Percentiles rank a stretch among this genome's conserved stretches.
Evolutionary conservation across 2,113 vertebrate species (phyloP).

Genomic region (Oreochromis niloticus): DNA sequence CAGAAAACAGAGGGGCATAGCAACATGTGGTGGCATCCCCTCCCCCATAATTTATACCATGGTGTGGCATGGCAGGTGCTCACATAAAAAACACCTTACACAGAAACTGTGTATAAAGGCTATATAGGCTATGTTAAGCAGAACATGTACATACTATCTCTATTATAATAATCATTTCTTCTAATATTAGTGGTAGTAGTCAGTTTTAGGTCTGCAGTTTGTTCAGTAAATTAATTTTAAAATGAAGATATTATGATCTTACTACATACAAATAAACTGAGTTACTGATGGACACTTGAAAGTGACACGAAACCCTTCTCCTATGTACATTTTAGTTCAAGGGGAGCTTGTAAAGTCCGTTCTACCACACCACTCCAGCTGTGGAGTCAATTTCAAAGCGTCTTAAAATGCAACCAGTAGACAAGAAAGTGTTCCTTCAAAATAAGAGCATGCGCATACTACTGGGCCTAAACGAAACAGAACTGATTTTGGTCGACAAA

Average conservation of each 20-base stretch:
- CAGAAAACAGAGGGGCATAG: not conserved
- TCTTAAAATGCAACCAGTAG: not conserved
- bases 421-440: not conserved
- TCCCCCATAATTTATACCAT: not conserved
- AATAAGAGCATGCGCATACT: not conserved
- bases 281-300: not conserved
- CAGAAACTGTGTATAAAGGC: not conserved
- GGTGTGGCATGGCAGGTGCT: not conserved
- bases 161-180: not conserved
- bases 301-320: not conserved
- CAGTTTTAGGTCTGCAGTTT: not conserved
- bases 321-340: not conserved
- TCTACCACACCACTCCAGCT: constrained; percentile 14
- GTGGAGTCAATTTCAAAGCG: not conserved
- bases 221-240: not conserved
- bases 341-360: not conserved
- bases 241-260: not conserved
- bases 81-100: not conserved
- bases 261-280: not conserved
- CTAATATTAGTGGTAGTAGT: not conserved
- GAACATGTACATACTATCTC: not conserved
- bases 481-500: not conserved
- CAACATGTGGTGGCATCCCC: not conserved
- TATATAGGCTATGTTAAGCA: not conserved
- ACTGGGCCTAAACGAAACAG: not conserved